Conservation (phyloP, 1,140 invertebrate species). For the Ostrea denselamellosa region DNA sequence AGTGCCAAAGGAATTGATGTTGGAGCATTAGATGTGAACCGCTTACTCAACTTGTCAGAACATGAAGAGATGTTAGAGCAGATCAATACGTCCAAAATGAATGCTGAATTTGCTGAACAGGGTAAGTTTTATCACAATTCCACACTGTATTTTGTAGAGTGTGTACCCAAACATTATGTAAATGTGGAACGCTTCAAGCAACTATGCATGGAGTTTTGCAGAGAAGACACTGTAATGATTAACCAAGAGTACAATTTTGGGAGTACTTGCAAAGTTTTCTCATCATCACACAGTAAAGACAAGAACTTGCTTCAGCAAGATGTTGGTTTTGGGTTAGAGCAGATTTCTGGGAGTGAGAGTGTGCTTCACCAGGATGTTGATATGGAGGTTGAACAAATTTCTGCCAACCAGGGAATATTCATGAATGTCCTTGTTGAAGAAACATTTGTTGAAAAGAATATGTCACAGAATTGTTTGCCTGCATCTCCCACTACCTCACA, state of each 20-base stretch:
- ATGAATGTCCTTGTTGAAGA: slow-evolving; percentile 2
- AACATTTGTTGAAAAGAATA: neutral
- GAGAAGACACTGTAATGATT: neutral
- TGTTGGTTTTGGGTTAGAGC: neutral
- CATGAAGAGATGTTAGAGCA: slow-evolving; percentile 39
- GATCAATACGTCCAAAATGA: slow-evolving; percentile 14
- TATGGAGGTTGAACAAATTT: slow-evolving; percentile 23
- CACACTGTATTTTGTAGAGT: slow-evolving; percentile 42
- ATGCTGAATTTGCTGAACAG: slow-evolving; percentile 17
- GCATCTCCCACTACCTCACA: slow-evolving; percentile 33
- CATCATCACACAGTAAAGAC: neutral
- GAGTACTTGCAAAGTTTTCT: neutral
- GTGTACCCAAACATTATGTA: slow-evolving; percentile 50
- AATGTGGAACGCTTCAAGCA: slow-evolving; percentile 4
- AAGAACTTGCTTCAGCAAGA: neutral
- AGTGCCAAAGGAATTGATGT: slow-evolving; percentile 43
- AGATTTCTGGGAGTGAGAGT: neutral
- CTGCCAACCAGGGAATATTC: neutral
- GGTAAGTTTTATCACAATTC: slow-evolving; percentile 50
- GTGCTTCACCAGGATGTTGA: neutral
- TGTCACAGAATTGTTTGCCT: slow-evolving; percentile 34
- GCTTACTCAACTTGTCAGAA: slow-evolving; percentile 41
- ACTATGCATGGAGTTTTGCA: neutral
- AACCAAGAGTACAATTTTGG: neutral
- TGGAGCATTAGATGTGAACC: slow-evolving; percentile 30